Percentiles rank a stretch among this genome's conserved stretches.
Evolutionary conservation across 1,140 invertebrate species (phyloP).

Genomic region (Drosophila pseudoobscura): DNA sequence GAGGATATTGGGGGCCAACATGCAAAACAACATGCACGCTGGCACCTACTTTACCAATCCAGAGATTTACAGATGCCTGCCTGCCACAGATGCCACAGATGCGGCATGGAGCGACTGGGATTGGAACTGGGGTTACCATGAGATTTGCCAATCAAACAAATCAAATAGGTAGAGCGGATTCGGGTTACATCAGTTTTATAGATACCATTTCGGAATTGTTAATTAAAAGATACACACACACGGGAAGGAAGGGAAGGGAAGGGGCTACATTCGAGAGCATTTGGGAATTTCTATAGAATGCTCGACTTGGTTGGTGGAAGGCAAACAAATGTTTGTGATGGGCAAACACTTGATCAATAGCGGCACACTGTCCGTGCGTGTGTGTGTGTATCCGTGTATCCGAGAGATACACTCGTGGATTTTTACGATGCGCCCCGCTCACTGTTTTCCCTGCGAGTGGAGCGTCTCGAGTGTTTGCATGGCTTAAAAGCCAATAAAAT

Average conservation of each 20-base stretch:
- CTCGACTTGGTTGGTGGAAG: slow-evolving; percentile 5
- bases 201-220: slow-evolving; percentile 39
- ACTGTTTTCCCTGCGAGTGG: slow-evolving; percentile 37
- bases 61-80: slow-evolving; percentile 48
- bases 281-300: slow-evolving; percentile 62
- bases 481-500: slow-evolving; percentile 80
- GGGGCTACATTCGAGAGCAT: neutral
- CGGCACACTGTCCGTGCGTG: slow-evolving; percentile 43
- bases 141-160: slow-evolving; percentile 50
- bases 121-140: slow-evolving; percentile 14
- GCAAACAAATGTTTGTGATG: slow-evolving; percentile 62
- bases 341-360: slow-evolving; percentile 75
- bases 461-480: slow-evolving; percentile 65
- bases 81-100: slow-evolving; percentile 3
- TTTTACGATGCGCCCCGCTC: slow-evolving; percentile 65
- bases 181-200: slow-evolving; percentile 5
- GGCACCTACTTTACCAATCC: slow-evolving; percentile 60
- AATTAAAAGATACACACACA: slow-evolving; percentile 54
- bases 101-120: neutral
- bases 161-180: slow-evolving; percentile 49
- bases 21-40: slow-evolving; percentile 72
- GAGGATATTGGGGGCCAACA: slow-evolving; percentile 39
- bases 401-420: slow-evolving; percentile 52
- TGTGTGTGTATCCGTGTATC: slow-evolving; percentile 32
- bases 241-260: neutral